Conservation (phyloP, 2,113 vertebrate genomes). For the Epinephelus moara region DNA sequence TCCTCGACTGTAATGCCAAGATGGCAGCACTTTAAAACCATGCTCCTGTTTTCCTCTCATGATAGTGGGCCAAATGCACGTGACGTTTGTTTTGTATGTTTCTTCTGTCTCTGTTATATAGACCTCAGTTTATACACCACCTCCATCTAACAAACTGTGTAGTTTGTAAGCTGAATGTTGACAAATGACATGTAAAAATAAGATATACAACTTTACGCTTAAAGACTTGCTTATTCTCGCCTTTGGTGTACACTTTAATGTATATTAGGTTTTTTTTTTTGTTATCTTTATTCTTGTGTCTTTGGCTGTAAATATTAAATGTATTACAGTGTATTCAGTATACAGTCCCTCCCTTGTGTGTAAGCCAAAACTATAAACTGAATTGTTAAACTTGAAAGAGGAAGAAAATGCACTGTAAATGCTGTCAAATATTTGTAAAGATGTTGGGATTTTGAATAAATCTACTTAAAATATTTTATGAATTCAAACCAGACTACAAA, state of each 20-base stretch:
- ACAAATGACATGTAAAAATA: slow-evolving; percentile 26
- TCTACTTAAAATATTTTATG: slow-evolving; percentile 44
- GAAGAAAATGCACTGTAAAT: slow-evolving; percentile 43
- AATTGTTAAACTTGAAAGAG: slow-evolving; percentile 72
- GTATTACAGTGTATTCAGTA: slow-evolving; percentile 45
- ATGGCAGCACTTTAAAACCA: slow-evolving; percentile 41
- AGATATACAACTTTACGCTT: slow-evolving; percentile 4
- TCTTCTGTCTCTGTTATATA: slow-evolving; percentile 5
- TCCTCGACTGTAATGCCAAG: slow-evolving; percentile 62
- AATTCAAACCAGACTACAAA: slow-evolving; percentile 10
- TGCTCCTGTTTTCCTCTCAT: slow-evolving; percentile 20
- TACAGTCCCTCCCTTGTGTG: slow-evolving; percentile 49
- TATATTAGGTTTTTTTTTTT: slow-evolving; percentile 23
- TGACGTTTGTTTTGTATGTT: slow-evolving; percentile 15
- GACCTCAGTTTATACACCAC: background rate
- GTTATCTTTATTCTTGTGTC: slow-evolving; percentile 31
- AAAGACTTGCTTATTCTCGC: slow-evolving; percentile 67
- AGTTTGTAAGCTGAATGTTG: slow-evolving; percentile 24
- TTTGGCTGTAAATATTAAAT: slow-evolving; percentile 65
- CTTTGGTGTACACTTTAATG: slow-evolving; percentile 65
- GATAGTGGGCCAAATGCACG: slow-evolving; percentile 62
- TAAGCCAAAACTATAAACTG: slow-evolving; percentile 77
- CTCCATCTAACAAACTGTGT: background rate
- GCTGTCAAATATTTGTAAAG: slow-evolving; percentile 64
- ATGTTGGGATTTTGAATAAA: slow-evolving; percentile 78